Percentiles rank a stretch among this genome's conserved stretches.
phyloP scores from a whole-genome alignment of 1,140 invertebrate species.

The Drosophila erecta region DNA sequence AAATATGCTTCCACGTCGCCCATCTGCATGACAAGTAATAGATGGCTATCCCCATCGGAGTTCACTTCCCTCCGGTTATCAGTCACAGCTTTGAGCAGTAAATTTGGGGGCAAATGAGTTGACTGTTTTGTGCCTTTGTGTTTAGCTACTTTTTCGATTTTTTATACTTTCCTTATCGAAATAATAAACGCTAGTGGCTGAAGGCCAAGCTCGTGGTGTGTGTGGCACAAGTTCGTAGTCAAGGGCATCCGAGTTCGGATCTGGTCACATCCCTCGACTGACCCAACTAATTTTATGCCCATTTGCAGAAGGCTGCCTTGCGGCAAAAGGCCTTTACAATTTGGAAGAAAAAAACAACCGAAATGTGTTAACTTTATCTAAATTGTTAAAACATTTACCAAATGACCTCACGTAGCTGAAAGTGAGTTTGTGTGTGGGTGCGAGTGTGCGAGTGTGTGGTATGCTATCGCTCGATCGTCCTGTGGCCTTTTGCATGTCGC shows the following conservation, averaged over 20 bases:
- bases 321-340: constrained; percentile 58
- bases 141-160: constrained; percentile 12
- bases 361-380: constrained; percentile 84
- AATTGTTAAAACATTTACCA: constrained; percentile 84
- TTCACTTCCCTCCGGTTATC: constrained; percentile 44
- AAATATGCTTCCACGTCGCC: constrained; percentile 43
- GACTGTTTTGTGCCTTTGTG: constrained; percentile 41
- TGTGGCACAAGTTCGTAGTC: constrained; percentile 32
- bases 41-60: constrained; percentile 20
- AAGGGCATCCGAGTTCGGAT: constrained; percentile 59
- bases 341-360: constrained; percentile 43
- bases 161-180: constrained; percentile 64
- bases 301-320: constrained; percentile 57
- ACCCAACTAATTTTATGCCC: constrained; percentile 81
- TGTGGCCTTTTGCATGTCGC: constrained; percentile 57
- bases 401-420: constrained; percentile 80
- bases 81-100: constrained; percentile 62
- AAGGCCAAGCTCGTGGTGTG: constrained; percentile 70
- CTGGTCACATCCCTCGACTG: constrained; percentile 73
- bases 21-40: constrained; percentile 61
- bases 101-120: constrained; percentile 65
- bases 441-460: constrained; percentile 19
- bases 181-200: constrained; percentile 57
- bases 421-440: constrained; percentile 24
- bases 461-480: constrained; percentile 56